These are phyloP conservation scores for Poecilia wingei DNA, from an alignment of 2,797 vertebrate species.

Conservation along the genomic window DNA sequence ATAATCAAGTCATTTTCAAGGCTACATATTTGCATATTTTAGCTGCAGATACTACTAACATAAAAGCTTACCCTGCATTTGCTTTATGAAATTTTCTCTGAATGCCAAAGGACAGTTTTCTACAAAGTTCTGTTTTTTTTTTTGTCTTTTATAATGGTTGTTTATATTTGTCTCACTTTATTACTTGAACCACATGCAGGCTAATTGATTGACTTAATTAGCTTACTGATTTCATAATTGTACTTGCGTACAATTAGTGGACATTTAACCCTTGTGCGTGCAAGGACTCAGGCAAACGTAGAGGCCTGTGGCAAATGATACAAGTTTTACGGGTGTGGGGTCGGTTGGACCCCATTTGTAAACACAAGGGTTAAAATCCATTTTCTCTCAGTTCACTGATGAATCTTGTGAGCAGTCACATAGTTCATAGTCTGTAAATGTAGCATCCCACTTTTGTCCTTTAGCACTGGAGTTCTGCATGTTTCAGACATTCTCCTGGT, in stretches of 20 bases:
- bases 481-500: not conserved
- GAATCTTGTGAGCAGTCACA: not conserved
- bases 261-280: not conserved
- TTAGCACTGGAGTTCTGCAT: not conserved
- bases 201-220: not conserved
- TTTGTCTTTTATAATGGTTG: not conserved
- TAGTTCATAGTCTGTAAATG: not conserved
- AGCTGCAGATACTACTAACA: not conserved
- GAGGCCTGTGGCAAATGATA: too few relatives aligned
- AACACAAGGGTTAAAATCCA: not conserved
- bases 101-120: not conserved
- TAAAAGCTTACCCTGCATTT: not conserved
- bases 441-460: not conserved
- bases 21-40: slow-evolving; percentile 1
- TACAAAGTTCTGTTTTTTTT: not conserved
- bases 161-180: not conserved
- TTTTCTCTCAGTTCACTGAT: not conserved
- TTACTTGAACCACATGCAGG: not conserved
- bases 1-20: slow-evolving; percentile 1
- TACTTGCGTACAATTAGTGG: not conserved
- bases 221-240: not conserved
- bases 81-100: not conserved
- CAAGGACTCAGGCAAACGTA: too few relatives aligned
- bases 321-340: too few relatives aligned
- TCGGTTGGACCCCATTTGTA: too few relatives aligned